Evolutionary conservation across 2,113 vertebrate species (phyloP), one percentile per base, ranked within the genome.

Genomic region (Brienomyrus brachyistius): DNA sequence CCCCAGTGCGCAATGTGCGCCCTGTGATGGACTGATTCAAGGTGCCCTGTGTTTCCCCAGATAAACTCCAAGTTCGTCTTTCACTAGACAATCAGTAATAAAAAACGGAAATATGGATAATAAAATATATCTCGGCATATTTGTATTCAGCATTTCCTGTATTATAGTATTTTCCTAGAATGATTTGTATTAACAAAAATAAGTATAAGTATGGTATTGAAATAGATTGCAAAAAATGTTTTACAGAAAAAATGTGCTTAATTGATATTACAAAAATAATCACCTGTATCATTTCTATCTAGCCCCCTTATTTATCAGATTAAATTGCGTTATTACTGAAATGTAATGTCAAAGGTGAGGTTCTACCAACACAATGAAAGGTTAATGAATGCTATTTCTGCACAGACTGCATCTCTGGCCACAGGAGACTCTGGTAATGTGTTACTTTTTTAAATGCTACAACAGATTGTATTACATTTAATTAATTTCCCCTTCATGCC

Each of bases 371-470:
- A 89, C 90, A 89, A 56, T 90, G 88, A 90, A 92, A 92, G 91
- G 91, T 91, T 92, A 90, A 91, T 92, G 89, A 90, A 91, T 91
- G 85, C 86, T 89, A 88, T 91, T 90, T 91, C 89, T 90, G 90
- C 77, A 62, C 52, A 17, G 59, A 86, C 59, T n/a, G 27, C 45
- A 77, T 82, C 89, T 70, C 83, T 11, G 43, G 31, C 27, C 85
- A 48, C 85, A 77, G 52, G 89, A 89, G 91, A 90, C 86, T 62
- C n/a, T 21, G 86, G 40, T 21, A 27, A 52, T 52, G n/a, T 59
- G 83, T 47, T 83, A 27, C 87, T 35, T 59, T 88, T 89, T 27
- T 80, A 54, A 88, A 56, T 88, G n/a, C 82, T 8, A 90, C 83
- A 90, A 89, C 91, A 23, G 21, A 27, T 56, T 83, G 70, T 50